phyloP scores from a whole-genome alignment of 2,888 invertebrate species.

The Bibio marci region DNA sequence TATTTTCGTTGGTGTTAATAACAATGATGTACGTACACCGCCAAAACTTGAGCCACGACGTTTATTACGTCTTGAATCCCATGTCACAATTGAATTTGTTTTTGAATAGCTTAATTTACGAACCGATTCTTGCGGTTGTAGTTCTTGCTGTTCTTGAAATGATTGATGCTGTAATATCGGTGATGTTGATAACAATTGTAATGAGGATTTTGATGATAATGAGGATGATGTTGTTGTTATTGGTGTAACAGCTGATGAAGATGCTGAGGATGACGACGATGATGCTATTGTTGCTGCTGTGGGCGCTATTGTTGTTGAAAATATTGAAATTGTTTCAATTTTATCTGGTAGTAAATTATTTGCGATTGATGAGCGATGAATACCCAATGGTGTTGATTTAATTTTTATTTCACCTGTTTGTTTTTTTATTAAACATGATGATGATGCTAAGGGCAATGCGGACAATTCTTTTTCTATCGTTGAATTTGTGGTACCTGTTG shows the following conservation, averaged over 20 bases:
- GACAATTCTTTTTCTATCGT: too few relatives aligned
- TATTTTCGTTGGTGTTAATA: slow-evolving; percentile 34
- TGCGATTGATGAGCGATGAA: too few relatives aligned
- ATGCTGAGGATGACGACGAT: background rate
- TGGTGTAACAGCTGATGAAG: slow-evolving; percentile 2
- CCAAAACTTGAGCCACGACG: slow-evolving; percentile 56
- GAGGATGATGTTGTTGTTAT: background rate
- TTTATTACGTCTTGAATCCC: slow-evolving; percentile 48
- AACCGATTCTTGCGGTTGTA: slow-evolving; percentile 21
- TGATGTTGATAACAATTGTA: slow-evolving; percentile 36
- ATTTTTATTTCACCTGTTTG: slow-evolving; percentile 34
- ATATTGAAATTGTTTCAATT: background rate
- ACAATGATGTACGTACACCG: slow-evolving; percentile 40
- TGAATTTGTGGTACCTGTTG: too few relatives aligned
- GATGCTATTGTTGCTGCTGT: background rate
- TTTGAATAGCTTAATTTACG: slow-evolving; percentile 32
- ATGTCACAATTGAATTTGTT: slow-evolving; percentile 44
- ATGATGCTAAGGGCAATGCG: too few relatives aligned
- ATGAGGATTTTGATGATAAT: slow-evolving; percentile 24
- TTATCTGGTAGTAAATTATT: too few relatives aligned
- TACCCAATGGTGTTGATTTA: slow-evolving; percentile 17
- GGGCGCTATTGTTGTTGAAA: slow-evolving; percentile 2
- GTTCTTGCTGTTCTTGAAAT: slow-evolving; percentile 23
- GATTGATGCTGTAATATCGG: slow-evolving; percentile 24
- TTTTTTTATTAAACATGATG: too few relatives aligned